Evolutionary conservation across 2,888 invertebrate species (phyloP).

Genomic region (Nemotelus pantherinus): DNA sequence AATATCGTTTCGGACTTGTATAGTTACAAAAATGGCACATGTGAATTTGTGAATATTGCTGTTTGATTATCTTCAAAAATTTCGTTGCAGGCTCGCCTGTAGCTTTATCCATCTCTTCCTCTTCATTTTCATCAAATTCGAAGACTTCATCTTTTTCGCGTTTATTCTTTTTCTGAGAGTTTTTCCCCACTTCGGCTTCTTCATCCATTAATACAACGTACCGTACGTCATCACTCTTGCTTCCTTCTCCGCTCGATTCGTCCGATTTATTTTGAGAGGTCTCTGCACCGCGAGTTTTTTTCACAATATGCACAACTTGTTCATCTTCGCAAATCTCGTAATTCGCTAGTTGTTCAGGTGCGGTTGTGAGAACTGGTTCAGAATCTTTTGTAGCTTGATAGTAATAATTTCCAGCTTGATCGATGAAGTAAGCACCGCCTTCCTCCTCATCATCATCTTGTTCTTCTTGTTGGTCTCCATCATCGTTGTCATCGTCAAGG

Average conservation of each 20-base stretch:
- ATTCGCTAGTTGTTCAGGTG: constrained; percentile 67
- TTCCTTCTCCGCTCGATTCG: constrained; percentile 6
- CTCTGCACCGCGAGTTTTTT: background rate
- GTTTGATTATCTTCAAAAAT: constrained; percentile 69
- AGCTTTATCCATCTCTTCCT: constrained; percentile 66
- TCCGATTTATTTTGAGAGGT: constrained; percentile 45
- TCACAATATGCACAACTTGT: constrained; percentile 46
- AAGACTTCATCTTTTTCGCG: constrained; percentile 71
- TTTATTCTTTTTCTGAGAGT: constrained; percentile 64
- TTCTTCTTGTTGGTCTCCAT: constrained; percentile 66
- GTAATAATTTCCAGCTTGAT: constrained; percentile 84
- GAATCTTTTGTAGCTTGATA: constrained; percentile 76
- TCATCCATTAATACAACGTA: constrained; percentile 87
- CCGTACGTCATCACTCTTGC: constrained; percentile 49
- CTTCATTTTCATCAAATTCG: constrained; percentile 70
- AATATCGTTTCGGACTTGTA: constrained; percentile 88
- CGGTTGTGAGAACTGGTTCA: constrained; percentile 73
- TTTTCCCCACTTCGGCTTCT: constrained; percentile 67
- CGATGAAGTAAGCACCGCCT: constrained; percentile 81
- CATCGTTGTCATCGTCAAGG: constrained; percentile 51
- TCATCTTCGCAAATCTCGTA: constrained; percentile 42
- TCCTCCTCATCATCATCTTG: constrained; percentile 64
- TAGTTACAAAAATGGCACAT: constrained; percentile 93
- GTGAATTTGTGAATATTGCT: constrained; percentile 47
- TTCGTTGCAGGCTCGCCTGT: constrained; percentile 33